Evolutionary conservation across 2,797 vertebrate genomes (phyloP).

Genomic region (Tragelaphus eurycerus): DNA sequence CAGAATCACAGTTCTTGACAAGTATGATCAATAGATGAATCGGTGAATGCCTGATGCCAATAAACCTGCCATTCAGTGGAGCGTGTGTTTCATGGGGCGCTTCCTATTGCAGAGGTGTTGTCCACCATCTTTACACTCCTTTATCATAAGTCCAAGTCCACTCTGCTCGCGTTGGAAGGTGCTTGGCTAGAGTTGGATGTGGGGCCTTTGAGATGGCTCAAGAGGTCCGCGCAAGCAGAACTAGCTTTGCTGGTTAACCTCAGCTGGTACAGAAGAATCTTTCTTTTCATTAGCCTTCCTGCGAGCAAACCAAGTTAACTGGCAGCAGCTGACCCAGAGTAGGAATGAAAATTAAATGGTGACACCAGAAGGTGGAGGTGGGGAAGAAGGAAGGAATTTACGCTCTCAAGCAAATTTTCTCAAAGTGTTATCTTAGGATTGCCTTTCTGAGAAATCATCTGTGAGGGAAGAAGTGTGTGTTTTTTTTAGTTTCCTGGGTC

Average conservation of each 20-base stretch:
- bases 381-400: background rate
- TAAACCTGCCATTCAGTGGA: accelerated
- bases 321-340: background rate
- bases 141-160: background rate
- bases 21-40: background rate
- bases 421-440: background rate
- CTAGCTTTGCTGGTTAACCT: background rate
- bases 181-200: background rate
- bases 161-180: background rate
- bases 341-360: background rate
- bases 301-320: background rate
- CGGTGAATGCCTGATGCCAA: background rate
- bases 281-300: background rate
- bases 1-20: background rate
- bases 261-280: background rate
- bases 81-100: background rate
- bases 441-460: background rate
- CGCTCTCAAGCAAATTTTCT: background rate
- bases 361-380: background rate
- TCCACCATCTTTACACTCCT: accelerated
- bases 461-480: background rate
- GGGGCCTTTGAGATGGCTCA: background rate
- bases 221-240: background rate
- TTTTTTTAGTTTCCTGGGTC: background rate
- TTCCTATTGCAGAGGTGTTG: background rate